Percentiles rank a stretch among this genome's conserved stretches.
Conservation (phyloP, 2,888 invertebrate species). For the Orchesella flavescens region DNA sequence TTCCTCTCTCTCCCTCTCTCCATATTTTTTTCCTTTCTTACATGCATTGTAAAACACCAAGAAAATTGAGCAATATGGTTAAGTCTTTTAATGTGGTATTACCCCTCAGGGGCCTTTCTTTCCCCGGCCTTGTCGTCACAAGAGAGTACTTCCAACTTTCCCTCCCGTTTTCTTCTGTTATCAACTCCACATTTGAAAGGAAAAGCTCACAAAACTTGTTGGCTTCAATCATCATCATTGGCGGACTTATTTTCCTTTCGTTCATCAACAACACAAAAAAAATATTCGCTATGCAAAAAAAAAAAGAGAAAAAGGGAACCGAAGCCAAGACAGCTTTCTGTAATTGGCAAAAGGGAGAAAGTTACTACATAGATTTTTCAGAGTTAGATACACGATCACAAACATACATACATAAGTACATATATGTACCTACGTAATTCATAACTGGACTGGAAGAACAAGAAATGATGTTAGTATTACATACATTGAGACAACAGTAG, state of each 20-base stretch:
- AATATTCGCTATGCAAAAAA: neutral
- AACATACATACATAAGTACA: too few relatives aligned
- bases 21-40: neutral
- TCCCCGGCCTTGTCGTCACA: conserved; percentile 11
- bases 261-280: too few relatives aligned
- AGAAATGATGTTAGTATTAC: too few relatives aligned
- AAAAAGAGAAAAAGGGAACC: neutral
- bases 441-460: too few relatives aligned
- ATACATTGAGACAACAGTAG: too few relatives aligned
- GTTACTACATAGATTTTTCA: too few relatives aligned
- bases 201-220: neutral
- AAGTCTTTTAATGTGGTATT: conserved; percentile 28
- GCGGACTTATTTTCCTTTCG: neutral
- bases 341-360: conserved; percentile 2
- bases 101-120: conserved; percentile 41
- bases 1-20: neutral
- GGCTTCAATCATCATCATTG: neutral
- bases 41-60: conserved; percentile 12
- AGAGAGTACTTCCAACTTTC: neutral
- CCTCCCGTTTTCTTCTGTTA: neutral
- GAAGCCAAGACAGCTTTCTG: neutral
- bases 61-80: conserved; percentile 41
- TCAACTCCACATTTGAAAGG: neutral
- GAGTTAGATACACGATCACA: too few relatives aligned
- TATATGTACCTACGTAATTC: too few relatives aligned